Base-by-base conservation (phyloP, 2,797 vertebrate genomes). In the Holocentrus rufus region DNA sequence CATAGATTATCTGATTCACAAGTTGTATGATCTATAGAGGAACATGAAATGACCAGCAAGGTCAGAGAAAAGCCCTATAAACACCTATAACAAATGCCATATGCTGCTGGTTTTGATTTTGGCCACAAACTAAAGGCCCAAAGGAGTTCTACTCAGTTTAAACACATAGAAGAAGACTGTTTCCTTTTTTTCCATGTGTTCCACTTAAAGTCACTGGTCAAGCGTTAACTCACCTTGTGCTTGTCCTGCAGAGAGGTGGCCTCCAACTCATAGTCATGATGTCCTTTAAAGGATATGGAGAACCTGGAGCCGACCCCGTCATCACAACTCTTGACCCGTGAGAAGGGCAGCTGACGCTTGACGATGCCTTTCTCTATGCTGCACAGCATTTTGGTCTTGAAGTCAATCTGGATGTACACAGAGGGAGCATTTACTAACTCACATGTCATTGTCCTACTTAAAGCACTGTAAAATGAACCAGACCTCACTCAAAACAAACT, bases 341-440 rank as follows among this genome's bases (percentile, higher is more conserved):
- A 75, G 87, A 95, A 96, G 9, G 88, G 86, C 70, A 95, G 93
- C 67, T 95, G 93, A 1, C 92, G 90, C 82, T 93, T 94, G 14
- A 96, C 55, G 1, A 87, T 95, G 50, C 95, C 95, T 72, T 94
- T 96, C 81, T 95, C 93, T 0, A 94, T 94, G 81, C 93, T 95
- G 86, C 95, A 97, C 84, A 96, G 69, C 85, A 91, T 88, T 84
- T 94, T 93, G 74, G 77, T 74, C 13, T 89, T 94, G 87, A 95
- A 95, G 88, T 95, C 92, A 7, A 95, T 91, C 95, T 95, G 81
- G 36, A 79, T 27, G 13, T 9, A 31, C 46, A 77, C 20, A 72
- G 14, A 4, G 2, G 15, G 9, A 55, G 27, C 5, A 13, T 69
- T 72, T 25, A 27, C n/a, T 13, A 1, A 58, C 8, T 58, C 31